Evolutionary conservation across 2,797 vertebrate genomes (phyloP).

Genomic region (Lacerta viridis): DNA sequence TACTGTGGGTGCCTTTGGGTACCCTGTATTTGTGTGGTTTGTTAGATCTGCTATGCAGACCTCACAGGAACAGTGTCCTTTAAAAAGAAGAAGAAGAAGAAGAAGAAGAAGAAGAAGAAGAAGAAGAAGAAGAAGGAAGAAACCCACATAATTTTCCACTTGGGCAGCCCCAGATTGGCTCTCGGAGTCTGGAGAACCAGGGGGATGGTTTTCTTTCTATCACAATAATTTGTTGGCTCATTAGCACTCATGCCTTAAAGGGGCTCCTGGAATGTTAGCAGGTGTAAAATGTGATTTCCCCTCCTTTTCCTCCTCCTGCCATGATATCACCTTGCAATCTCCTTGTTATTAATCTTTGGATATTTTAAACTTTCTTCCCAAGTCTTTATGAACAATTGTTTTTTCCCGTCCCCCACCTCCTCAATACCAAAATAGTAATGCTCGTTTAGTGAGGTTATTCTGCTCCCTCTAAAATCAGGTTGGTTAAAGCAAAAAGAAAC

Average conservation of each 20-base stretch:
- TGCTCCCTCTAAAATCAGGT: background rate
- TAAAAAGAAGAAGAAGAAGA: background rate
- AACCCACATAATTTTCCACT: slow-evolving; percentile 78
- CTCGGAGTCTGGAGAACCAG: slow-evolving; percentile 57
- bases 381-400: slow-evolving; percentile 2
- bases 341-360: background rate
- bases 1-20: background rate
- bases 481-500: background rate
- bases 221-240: slow-evolving; percentile 74
- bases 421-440: background rate
- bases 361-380: slow-evolving; percentile 5
- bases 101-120: slow-evolving; percentile 6
- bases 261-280: slow-evolving; percentile 65
- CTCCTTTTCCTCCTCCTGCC: slow-evolving; percentile 14
- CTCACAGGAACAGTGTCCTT: slow-evolving; percentile 58
- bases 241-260: slow-evolving; percentile 72
- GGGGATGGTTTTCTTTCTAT: slow-evolving; percentile 49
- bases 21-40: slow-evolving; percentile 54
- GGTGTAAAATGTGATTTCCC: slow-evolving; percentile 60
- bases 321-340: slow-evolving; percentile 35
- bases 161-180: slow-evolving; percentile 76
- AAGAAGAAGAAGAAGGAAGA: background rate
- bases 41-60: slow-evolving; percentile 31
- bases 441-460: background rate
- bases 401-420: background rate